Evolutionary conservation across 2,113 vertebrate species (phyloP).

Genomic region (Lepus europaeus): DNA sequence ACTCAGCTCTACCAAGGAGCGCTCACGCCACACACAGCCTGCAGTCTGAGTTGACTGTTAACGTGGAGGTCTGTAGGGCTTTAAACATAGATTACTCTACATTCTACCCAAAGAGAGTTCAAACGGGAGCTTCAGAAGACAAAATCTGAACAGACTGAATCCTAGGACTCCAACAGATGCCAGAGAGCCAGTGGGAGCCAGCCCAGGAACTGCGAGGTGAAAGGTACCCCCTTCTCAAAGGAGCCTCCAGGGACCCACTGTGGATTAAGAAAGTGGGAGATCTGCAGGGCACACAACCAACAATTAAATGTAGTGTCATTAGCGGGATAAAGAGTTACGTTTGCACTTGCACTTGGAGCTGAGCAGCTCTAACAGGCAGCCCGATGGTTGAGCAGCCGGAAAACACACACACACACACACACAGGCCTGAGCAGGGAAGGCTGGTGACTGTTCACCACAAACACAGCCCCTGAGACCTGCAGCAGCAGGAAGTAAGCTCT

Average conservation of each 20-base stretch:
- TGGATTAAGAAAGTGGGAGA: neutral
- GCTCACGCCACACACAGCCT: neutral
- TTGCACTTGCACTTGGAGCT: slow-evolving; percentile 12
- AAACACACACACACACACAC: neutral
- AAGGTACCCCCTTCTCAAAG: neutral
- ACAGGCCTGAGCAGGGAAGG: neutral
- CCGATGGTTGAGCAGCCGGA: neutral
- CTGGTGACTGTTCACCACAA: neutral
- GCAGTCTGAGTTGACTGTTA: neutral
- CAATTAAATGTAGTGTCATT: slow-evolving; percentile 16
- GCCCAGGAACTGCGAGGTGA: neutral
- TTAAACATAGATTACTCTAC: neutral
- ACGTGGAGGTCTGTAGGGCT: neutral
- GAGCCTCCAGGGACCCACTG: neutral
- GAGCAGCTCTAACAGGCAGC: neutral
- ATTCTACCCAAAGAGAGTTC: neutral
- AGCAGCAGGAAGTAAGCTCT: neutral
- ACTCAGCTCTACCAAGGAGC: neutral
- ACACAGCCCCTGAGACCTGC: neutral
- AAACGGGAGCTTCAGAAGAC: slow-evolving; percentile 22
- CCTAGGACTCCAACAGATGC: neutral
- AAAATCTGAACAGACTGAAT: neutral
- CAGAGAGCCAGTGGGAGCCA: neutral
- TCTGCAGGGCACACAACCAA: neutral
- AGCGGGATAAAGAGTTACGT: neutral